These are phyloP conservation scores for Paracyclopina nana DNA, from an alignment of 1,140 invertebrate species.

Conservation along the genomic window DNA sequence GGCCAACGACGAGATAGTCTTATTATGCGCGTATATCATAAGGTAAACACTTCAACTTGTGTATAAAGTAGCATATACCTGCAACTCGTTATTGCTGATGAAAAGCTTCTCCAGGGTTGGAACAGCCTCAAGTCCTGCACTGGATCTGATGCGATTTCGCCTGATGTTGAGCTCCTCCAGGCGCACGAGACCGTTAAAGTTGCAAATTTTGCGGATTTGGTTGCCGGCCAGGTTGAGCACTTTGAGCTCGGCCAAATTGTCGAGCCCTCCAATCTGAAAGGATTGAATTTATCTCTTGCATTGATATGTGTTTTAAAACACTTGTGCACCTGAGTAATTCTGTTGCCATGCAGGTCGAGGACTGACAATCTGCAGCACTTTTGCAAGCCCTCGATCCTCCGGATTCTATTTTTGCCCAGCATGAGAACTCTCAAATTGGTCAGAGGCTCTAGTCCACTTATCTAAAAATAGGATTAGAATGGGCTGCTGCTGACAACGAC, in stretches of 20 bases:
- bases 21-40: background rate
- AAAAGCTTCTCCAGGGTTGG: constrained; percentile 59
- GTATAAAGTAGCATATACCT: constrained; percentile 23
- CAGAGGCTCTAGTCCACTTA: constrained; percentile 48
- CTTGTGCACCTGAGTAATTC: constrained; percentile 10
- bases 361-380: constrained; percentile 22
- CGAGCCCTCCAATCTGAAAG: background rate
- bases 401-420: constrained; percentile 46
- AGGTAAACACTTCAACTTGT: constrained; percentile 2
- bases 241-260: constrained; percentile 9
- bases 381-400: constrained; percentile 50
- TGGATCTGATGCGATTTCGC: constrained; percentile 54
- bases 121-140: constrained; percentile 55
- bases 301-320: background rate
- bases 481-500: too few species aligned
- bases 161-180: constrained; percentile 55
- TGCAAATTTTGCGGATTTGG: constrained; percentile 9
- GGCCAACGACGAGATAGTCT: background rate
- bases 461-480: too few species aligned
- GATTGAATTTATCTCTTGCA: background rate
- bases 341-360: constrained; percentile 14
- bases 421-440: constrained; percentile 58
- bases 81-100: constrained; percentile 63
- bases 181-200: background rate
- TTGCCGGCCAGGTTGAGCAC: constrained; percentile 16